A percentile compares a stretch with the other conserved stretches of the same genome.
These are phyloP conservation scores for Goniozus legneri DNA, from an alignment of 1,140 invertebrate genomes.

Conservation along the genomic window DNA sequence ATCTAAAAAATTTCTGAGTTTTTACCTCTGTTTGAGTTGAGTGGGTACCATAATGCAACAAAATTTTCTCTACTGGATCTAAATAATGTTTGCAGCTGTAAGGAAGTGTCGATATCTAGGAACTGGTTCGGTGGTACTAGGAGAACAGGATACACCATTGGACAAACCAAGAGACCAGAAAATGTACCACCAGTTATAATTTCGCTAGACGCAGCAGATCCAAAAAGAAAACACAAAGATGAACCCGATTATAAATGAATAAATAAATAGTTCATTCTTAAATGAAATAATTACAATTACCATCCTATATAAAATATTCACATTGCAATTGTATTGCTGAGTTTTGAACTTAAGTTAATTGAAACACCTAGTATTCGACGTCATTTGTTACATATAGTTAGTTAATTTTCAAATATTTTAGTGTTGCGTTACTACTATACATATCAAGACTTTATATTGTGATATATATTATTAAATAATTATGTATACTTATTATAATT, in stretches of 20 bases:
- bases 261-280: neutral
- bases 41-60: neutral
- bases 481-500: no score
- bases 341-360: neutral
- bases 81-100: slow-evolving; percentile 18
- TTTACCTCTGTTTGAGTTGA: no score
- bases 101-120: slow-evolving; percentile 13
- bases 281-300: neutral
- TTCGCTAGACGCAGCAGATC: slow-evolving; percentile 25
- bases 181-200: slow-evolving; percentile 23
- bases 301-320: neutral
- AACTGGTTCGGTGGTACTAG: slow-evolving; percentile 11
- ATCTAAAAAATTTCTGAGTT: no score
- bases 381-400: no score
- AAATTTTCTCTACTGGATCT: neutral
- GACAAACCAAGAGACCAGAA: slow-evolving; percentile 10
- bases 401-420: neutral
- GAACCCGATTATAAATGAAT: slow-evolving; percentile 22
- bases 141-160: slow-evolving; percentile 14
- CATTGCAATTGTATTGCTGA: neutral
- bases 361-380: no score
- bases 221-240: slow-evolving; percentile 27
- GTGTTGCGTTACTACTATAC: neutral
- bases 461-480: no score
- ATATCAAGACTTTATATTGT: neutral